phyloP scores from a whole-genome alignment of 2,113 vertebrate genomes.

The Telmatochromis sp. region DNA sequence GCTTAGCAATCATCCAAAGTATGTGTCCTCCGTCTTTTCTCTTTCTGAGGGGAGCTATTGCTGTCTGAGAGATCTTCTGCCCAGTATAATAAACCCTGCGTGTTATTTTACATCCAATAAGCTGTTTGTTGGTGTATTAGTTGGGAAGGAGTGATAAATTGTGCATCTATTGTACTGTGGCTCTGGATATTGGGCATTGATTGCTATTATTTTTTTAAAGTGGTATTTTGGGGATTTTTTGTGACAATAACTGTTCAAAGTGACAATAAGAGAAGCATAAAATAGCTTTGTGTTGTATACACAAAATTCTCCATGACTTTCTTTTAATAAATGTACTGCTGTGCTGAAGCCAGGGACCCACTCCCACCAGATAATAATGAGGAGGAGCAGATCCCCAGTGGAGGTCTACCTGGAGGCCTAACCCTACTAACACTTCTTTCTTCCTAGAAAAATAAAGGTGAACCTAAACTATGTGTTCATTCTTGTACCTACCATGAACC shows the following conservation, averaged over 20 bases:
- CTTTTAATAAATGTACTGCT: neutral
- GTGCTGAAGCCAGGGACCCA: neutral
- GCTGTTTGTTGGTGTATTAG: neutral
- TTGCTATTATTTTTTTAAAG: neutral
- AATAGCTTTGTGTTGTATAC: neutral
- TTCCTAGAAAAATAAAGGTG: neutral
- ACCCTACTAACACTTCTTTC: neutral
- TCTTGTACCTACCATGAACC: neutral
- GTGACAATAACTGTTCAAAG: neutral
- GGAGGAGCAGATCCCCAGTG: neutral
- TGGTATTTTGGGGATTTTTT: neutral
- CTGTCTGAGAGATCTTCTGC: no score
- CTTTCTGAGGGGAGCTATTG: neutral
- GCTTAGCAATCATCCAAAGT: neutral
- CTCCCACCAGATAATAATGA: neutral
- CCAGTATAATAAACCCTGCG: fast-evolving
- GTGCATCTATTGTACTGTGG: neutral
- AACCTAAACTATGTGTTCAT: neutral
- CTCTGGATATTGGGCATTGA: neutral
- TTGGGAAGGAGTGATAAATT: neutral
- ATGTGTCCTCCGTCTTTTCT: neutral
- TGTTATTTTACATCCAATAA: neutral
- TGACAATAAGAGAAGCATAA: neutral
- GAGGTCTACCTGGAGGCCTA: neutral
- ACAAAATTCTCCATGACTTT: neutral